These are phyloP conservation scores for Stenolophus ochropezus DNA, from an alignment of 2,888 invertebrate genomes.

Conservation along the genomic window DNA sequence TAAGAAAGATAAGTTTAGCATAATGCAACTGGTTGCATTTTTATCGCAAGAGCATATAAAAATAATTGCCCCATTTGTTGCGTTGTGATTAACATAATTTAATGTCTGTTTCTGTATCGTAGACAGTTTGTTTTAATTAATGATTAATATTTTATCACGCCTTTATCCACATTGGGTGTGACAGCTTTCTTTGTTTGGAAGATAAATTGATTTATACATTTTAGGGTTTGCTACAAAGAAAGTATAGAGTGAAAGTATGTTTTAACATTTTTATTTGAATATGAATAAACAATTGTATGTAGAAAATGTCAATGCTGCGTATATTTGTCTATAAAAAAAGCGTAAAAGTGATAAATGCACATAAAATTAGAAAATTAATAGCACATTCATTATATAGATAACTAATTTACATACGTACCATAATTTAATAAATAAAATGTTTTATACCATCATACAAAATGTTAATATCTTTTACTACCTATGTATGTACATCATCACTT, in stretches of 20 bases:
- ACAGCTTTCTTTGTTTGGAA: background rate
- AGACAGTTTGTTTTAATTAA: background rate
- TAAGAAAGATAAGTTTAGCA: conserved; percentile 43
- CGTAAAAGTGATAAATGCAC: background rate
- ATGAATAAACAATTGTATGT: background rate
- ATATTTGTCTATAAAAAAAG: background rate
- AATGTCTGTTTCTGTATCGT: background rate
- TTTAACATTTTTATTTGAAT: background rate
- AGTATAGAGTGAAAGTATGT: background rate
- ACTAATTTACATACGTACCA: background rate
- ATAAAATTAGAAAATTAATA: background rate
- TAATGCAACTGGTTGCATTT: conserved; percentile 37
- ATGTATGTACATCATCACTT: background rate
- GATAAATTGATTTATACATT: background rate
- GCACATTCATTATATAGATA: background rate
- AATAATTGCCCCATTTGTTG: conserved; percentile 37
- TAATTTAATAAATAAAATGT: background rate
- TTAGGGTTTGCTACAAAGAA: background rate
- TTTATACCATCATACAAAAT: background rate
- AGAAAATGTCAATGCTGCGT: background rate
- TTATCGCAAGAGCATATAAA: conserved; percentile 24
- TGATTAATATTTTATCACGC: background rate
- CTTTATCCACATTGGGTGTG: background rate
- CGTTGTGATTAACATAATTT: background rate
- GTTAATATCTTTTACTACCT: background rate